Conservation (phyloP, 2,797 vertebrate genomes). For the Paguma larvata region DNA sequence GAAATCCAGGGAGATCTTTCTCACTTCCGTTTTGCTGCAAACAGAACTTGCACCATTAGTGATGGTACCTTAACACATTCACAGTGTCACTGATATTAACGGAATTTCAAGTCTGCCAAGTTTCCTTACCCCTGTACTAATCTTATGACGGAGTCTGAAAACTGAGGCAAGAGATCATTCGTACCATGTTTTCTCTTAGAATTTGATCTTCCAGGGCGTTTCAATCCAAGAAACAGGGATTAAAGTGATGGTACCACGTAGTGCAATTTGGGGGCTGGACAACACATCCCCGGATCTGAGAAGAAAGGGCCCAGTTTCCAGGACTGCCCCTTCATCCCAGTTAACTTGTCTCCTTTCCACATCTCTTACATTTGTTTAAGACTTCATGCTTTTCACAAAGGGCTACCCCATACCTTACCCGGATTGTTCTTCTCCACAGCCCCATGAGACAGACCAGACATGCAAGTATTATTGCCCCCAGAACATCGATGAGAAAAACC, state of each 20-base stretch:
- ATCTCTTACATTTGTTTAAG: constrained; percentile 38
- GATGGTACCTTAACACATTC: constrained; percentile 26
- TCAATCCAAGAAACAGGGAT: constrained; percentile 18
- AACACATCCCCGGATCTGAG: constrained; percentile 56
- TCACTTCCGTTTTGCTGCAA: constrained; percentile 31
- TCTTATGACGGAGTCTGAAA: constrained; percentile 22
- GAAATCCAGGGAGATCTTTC: constrained; percentile 41
- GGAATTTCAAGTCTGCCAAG: background rate
- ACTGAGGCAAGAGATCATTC: constrained; percentile 6
- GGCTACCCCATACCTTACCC: constrained; percentile 9
- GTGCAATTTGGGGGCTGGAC: background rate
- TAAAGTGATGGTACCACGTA: background rate
- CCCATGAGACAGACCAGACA: background rate
- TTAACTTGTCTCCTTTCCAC: constrained; percentile 28
- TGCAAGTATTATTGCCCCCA: background rate
- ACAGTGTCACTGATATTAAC: background rate
- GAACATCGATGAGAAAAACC: constrained; percentile 44
- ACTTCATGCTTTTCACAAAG: constrained; percentile 51
- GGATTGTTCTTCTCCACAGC: constrained; percentile 26
- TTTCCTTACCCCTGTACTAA: constrained; percentile 50
- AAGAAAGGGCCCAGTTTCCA: constrained; percentile 20
- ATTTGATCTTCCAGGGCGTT: background rate
- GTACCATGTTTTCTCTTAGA: constrained; percentile 7
- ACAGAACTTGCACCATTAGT: constrained; percentile 25
- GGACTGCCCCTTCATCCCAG: constrained; percentile 6